These are phyloP conservation scores for Drosophila incognita DNA, from an alignment of 2,888 invertebrate genomes.

Conservation along the genomic window DNA sequence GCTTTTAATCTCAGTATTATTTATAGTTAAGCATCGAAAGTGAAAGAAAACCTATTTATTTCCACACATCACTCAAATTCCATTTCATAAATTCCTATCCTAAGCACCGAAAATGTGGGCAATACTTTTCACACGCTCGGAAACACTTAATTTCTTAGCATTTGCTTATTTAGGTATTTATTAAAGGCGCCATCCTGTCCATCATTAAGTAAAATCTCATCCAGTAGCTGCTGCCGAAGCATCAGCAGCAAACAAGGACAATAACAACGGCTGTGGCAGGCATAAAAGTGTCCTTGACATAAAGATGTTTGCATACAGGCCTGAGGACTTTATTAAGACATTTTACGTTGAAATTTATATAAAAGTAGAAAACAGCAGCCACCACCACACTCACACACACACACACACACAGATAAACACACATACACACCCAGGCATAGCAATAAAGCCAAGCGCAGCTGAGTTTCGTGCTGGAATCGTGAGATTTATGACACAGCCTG, in stretches of 20 bases:
- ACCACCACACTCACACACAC: conserved; percentile 19
- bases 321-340: conserved; percentile 79
- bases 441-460: conserved; percentile 74
- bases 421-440: conserved; percentile 41
- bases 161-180: conserved; percentile 48
- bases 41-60: neutral
- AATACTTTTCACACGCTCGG: conserved; percentile 26
- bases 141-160: conserved; percentile 26
- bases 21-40: neutral
- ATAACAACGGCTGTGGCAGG: conserved; percentile 60
- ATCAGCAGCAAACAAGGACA: conserved; percentile 23
- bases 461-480: conserved; percentile 78
- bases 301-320: conserved; percentile 63
- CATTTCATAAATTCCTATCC: neutral
- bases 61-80: neutral
- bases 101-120: neutral
- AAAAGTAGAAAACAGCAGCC: conserved; percentile 60
- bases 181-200: conserved; percentile 49
- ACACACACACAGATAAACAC: conserved; percentile 4
- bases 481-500: conserved; percentile 73
- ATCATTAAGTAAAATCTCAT: conserved; percentile 56
- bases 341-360: conserved; percentile 77
- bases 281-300: conserved; percentile 81
- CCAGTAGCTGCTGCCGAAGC: neutral
- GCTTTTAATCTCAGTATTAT: neutral